Evolutionary conservation across 2,888 invertebrate species (phyloP), one percentile per base, ranked within the genome.

Genomic region (Trachelus troglodyta): DNA sequence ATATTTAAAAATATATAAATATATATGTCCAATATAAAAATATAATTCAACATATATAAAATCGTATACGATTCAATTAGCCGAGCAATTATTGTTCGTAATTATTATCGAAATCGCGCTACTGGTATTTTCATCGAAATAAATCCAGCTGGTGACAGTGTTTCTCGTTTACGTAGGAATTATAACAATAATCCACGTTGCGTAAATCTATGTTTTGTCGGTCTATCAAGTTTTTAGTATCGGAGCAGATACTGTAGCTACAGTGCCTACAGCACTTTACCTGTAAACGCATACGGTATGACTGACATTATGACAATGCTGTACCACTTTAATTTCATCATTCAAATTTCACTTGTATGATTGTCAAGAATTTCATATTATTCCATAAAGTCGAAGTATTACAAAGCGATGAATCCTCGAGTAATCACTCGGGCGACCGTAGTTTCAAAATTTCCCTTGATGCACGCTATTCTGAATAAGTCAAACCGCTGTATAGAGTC

Each of bases 191-290:
- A 40, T 4, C 15, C 40, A 4, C 15, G 15, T 15, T 40, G 4
- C 12, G 4, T 40, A 56, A 56, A 0, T 23, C 56, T 56, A 69
- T 81, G 79, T 80, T 85, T 83, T 81, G 83, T 83, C 80, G 82
- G 80, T 79, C 85, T 84, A 83, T 85, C 83, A 83, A 81, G 80
- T 83, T 83, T 85, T 79, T 79, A 40, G 1, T 4, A 12, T 35
- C 12, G 35, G 35, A 35, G 40, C 15, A 40, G 4, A 15, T 40
- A 40, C 15, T 15, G 40, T 40, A 15, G 4, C 35, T 37, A 4
- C 4, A 12, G 37, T 37, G 12, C 12, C 23, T 40, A 40, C 40
- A 1, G 1, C 15, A 15, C 40, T 15, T 23, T 56, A 56, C 9
- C 9, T 56, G 23, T 23, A 56, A 56, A 9, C 23, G 56, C 9